Percentiles rank a stretch among this genome's conserved stretches.
These are phyloP conservation scores for Smutsia gigantea DNA, from an alignment of 2,797 vertebrate species.

Conservation along the genomic window DNA sequence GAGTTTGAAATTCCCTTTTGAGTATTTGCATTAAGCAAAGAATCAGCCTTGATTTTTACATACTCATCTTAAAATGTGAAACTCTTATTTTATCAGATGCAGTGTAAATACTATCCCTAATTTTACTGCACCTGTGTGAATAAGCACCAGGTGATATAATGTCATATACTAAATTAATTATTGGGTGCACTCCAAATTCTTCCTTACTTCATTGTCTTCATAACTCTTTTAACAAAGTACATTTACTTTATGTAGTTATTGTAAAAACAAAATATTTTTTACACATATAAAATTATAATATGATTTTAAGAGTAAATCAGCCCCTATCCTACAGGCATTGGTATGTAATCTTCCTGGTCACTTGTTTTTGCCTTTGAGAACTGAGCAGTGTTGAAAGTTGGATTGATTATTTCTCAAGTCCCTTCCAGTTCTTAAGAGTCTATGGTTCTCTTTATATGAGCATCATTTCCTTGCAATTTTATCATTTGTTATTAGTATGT, in stretches of 20 bases:
- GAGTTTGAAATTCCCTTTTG: constrained; percentile 1
- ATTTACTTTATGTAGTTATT: neutral
- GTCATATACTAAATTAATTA: neutral
- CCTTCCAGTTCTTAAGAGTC: neutral
- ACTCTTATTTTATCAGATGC: constrained; percentile 26
- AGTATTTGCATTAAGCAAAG: neutral
- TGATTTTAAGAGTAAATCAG: constrained; percentile 13
- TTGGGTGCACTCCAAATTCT: neutral
- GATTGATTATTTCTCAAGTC: neutral
- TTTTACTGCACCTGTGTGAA: neutral
- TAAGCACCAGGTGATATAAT: neutral
- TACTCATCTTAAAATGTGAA: constrained; percentile 2
- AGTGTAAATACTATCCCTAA: neutral
- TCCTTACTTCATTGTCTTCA: neutral
- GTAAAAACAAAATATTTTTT: neutral
- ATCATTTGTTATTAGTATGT: neutral
- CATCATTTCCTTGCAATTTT: constrained; percentile 8
- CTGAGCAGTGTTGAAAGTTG: neutral
- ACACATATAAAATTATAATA: constrained; percentile 18
- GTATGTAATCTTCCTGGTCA: neutral
- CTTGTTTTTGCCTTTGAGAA: neutral
- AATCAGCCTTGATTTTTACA: constrained; percentile 21
- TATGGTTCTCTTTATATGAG: neutral
- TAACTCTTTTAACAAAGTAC: neutral
- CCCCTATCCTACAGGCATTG: neutral